Conservation (phyloP, 2,113 vertebrate genomes). For the Orycteropus afer region DNA sequence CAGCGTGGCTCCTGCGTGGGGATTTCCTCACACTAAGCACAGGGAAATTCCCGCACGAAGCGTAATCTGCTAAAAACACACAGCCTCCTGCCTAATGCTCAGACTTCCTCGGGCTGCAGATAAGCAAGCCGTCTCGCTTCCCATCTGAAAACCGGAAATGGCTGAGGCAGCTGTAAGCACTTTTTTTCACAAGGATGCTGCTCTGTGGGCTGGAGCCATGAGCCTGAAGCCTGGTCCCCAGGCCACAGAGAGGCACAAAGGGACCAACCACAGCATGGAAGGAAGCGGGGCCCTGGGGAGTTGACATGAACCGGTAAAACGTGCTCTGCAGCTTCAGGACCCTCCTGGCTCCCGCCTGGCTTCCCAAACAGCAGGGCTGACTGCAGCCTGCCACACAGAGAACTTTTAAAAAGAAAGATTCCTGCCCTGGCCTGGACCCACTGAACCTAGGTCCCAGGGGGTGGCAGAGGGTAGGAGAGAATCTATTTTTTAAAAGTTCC, state of each 20-base stretch:
- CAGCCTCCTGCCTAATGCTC: not conserved
- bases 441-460: not conserved
- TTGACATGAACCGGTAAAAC: not conserved
- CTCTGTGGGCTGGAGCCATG: rapidly evolving
- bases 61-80: not conserved
- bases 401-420: not conserved
- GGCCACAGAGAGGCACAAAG: not conserved
- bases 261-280: rapidly evolving
- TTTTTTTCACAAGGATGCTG: not conserved
- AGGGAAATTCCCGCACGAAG: constrained; percentile 43
- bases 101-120: constrained; percentile 51
- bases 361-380: not conserved
- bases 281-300: too few relatives aligned
- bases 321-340: not conserved
- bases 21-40: not conserved
- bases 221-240: not conserved
- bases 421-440: not conserved
- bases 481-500: not conserved
- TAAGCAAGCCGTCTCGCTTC: not conserved
- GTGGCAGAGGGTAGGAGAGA: not conserved
- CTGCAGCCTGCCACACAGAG: not conserved
- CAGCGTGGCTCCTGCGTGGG: rapidly evolving
- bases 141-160: not conserved
- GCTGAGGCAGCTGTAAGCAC: rapidly evolving
- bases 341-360: not conserved